Percentiles rank a stretch among this genome's conserved stretches.
These are phyloP conservation scores for Kryptolebias ocellatus DNA, from an alignment of 2,797 vertebrate genomes.

Conservation along the genomic window DNA sequence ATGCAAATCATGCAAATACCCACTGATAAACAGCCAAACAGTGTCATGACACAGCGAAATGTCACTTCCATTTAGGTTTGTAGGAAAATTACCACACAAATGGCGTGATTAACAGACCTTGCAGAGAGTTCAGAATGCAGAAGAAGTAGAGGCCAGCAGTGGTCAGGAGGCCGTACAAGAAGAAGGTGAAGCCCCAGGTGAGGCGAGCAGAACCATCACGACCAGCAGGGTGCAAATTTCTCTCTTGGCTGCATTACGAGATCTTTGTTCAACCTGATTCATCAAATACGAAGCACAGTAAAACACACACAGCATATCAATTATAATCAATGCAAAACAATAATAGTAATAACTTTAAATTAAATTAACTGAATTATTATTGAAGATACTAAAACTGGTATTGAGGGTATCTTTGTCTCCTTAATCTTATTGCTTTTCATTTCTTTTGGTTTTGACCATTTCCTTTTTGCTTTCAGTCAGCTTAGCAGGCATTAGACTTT, in stretches of 20 bases:
- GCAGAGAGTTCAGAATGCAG: slow-evolving; percentile 80
- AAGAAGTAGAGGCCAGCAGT: slow-evolving; percentile 77
- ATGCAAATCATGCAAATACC: neutral
- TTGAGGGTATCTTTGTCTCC: too few relatives aligned
- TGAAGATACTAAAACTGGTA: too few relatives aligned
- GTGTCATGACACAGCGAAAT: too few relatives aligned
- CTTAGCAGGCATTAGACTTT: too few relatives aligned
- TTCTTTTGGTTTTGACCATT: too few relatives aligned
- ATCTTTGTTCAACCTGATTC: neutral
- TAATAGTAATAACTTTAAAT: too few relatives aligned
- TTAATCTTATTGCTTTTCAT: too few relatives aligned
- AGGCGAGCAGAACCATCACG: slow-evolving; percentile 76
- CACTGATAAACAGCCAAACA: too few relatives aligned
- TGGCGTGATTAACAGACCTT: slow-evolving; percentile 58
- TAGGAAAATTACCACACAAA: neutral
- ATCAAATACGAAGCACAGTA: neutral
- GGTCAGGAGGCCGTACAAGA: slow-evolving; percentile 63
- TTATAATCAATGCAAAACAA: neutral
- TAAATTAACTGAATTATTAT: too few relatives aligned
- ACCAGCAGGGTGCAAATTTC: slow-evolving; percentile 66
- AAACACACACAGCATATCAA: neutral
- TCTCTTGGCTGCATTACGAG: slow-evolving; percentile 59
- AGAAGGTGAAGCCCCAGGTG: slow-evolving; percentile 78
- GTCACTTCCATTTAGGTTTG: too few relatives aligned
- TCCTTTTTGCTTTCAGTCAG: too few relatives aligned